Conservation (phyloP, 2,888 invertebrate species). For the Celastrina argiolus region DNA sequence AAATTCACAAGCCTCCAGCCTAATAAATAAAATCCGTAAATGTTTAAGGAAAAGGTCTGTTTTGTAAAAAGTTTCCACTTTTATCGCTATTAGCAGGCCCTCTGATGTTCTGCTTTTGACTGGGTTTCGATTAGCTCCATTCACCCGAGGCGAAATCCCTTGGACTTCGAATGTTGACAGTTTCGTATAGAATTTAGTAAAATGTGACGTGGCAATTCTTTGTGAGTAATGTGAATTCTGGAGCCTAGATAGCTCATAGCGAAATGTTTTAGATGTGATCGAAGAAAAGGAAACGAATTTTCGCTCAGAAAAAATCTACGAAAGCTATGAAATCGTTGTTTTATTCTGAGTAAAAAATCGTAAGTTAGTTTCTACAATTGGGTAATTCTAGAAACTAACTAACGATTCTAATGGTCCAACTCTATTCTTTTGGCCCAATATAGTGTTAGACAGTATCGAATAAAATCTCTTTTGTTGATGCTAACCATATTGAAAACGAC, state of each 20-base stretch:
- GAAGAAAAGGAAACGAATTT: neutral
- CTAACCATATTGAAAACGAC: too few relatives aligned
- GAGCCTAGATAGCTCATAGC: neutral
- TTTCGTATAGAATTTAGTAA: neutral
- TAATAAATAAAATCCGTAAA: neutral
- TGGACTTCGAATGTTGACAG: conserved; percentile 27
- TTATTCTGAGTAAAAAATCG: too few relatives aligned
- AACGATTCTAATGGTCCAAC: too few relatives aligned
- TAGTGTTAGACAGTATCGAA: too few relatives aligned
- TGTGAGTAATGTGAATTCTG: conserved; percentile 1
- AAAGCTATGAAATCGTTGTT: too few relatives aligned
- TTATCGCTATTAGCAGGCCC: conserved; percentile 21
- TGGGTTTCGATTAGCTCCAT: conserved; percentile 37
- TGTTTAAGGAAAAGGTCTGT: conserved; percentile 1
- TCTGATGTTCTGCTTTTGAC: conserved; percentile 34
- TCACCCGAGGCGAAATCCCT: conserved; percentile 35
- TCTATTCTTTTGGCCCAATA: too few relatives aligned
- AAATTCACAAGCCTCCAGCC: neutral
- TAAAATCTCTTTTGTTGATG: too few relatives aligned
- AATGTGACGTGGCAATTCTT: conserved; percentile 7
- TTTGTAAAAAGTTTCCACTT: conserved; percentile 5
- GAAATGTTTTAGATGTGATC: neutral
- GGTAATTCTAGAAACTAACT: too few relatives aligned
- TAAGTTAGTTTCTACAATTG: too few relatives aligned
- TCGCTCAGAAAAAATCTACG: too few relatives aligned